These are phyloP conservation scores for Calidris pugnax DNA, from an alignment of 2,113 vertebrate species.

Conservation along the genomic window DNA sequence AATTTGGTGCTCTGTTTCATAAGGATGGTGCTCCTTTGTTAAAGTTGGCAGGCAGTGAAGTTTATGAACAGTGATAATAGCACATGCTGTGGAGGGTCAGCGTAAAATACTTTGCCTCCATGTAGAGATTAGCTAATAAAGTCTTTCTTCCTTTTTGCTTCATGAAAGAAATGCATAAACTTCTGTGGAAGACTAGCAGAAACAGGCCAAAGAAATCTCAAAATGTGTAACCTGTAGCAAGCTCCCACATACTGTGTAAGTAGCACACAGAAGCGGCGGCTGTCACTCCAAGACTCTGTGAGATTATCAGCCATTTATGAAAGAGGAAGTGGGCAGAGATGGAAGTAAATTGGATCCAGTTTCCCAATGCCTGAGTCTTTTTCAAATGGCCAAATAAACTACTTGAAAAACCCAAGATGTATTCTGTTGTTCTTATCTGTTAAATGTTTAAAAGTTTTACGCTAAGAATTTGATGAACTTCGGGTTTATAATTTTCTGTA, in stretches of 20 bases:
- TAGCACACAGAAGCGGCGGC: neutral
- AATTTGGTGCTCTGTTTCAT: constrained; percentile 5
- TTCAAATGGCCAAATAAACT: neutral
- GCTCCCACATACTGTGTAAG: neutral
- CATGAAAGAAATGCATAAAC: neutral
- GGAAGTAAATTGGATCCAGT: neutral
- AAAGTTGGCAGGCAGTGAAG: constrained; percentile 38
- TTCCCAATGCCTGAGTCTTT: neutral
- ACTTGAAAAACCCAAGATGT: neutral
- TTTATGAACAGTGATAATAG: constrained; percentile 40
- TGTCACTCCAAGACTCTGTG: neutral
- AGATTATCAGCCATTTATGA: neutral
- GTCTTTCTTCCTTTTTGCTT: constrained; percentile 3
- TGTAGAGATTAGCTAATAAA: constrained; percentile 20
- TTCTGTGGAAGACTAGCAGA: neutral
- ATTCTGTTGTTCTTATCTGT: neutral
- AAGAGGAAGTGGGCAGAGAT: neutral
- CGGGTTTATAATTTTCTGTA: neutral
- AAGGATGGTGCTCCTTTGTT: constrained; percentile 8
- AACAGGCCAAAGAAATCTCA: neutral
- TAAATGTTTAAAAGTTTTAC: neutral
- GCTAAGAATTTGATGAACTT: neutral
- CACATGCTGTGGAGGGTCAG: constrained; percentile 45
- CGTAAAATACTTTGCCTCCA: constrained; percentile 5
- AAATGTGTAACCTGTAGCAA: neutral